phyloP scores from a whole-genome alignment of 1,140 invertebrate species.

The Lasaia peninsularis region DNA sequence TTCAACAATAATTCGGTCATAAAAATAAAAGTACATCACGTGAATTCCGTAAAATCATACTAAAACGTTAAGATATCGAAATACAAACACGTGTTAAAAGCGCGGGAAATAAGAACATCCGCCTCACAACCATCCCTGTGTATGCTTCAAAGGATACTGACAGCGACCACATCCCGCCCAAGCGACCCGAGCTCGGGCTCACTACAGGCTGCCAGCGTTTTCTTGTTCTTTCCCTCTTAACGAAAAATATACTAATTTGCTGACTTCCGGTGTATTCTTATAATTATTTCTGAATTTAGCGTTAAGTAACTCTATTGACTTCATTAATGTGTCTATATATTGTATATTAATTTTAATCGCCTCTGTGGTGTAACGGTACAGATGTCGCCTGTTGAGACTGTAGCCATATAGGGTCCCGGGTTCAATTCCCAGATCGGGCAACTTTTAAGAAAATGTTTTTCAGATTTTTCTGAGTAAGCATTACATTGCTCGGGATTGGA shows the following conservation, averaged over 20 bases:
- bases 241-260: constrained; percentile 54
- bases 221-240: constrained; percentile 65
- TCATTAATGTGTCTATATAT: no score
- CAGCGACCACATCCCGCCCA: constrained; percentile 45
- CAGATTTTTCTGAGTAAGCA: no score
- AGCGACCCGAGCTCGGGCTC: constrained; percentile 45
- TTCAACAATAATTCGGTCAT: constrained; percentile 21
- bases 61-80: constrained; percentile 25
- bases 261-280: no score
- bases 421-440: no score
- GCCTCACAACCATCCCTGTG: constrained; percentile 58
- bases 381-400: no score
- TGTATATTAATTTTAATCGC: no score
- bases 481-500: no score
- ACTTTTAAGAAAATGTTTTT: no score
- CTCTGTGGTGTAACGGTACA: no score
- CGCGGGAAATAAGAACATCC: constrained; percentile 51
- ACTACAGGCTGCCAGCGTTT: constrained; percentile 56
- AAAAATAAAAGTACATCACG: constrained; percentile 6
- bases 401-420: no score
- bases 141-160: constrained; percentile 56
- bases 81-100: constrained; percentile 41
- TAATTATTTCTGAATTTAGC: no score
- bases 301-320: no score
- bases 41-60: constrained; percentile 18